Conservation (phyloP, 1,140 invertebrate genomes). For the Euborellia annulipes region DNA sequence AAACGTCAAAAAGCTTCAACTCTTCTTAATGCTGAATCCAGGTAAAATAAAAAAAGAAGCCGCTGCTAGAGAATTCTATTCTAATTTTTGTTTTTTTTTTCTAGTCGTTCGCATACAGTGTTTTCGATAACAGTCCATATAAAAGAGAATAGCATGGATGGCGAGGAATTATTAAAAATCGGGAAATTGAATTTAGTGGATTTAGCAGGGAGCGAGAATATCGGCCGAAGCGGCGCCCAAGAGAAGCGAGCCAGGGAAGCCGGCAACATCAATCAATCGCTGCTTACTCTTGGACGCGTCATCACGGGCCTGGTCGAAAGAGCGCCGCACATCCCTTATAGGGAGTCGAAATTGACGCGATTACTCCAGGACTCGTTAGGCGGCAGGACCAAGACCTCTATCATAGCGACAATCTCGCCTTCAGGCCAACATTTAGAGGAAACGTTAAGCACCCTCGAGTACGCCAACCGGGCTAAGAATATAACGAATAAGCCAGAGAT, state of each 20-base stretch:
- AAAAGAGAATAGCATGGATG: conserved; percentile 41
- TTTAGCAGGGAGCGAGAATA: conserved; percentile 53
- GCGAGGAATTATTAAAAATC: conserved; percentile 44
- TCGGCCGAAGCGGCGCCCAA: conserved; percentile 47
- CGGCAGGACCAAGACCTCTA: conserved; percentile 50
- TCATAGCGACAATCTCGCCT: conserved; percentile 53
- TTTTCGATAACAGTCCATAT: conserved; percentile 50
- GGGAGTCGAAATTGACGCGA: conserved; percentile 51
- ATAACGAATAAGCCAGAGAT: conserved; percentile 50
- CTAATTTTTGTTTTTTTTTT: conserved; percentile 4
- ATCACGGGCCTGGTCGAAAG: conserved; percentile 48
- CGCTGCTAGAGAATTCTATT: background rate
- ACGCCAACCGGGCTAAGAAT: conserved; percentile 51
- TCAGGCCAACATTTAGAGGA: conserved; percentile 41
- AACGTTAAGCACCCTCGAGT: conserved; percentile 50
- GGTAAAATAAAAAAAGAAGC: conserved; percentile 31
- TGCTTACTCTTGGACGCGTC: conserved; percentile 49
- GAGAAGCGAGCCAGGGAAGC: conserved; percentile 49
- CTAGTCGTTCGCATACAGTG: conserved; percentile 45
- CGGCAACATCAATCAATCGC: conserved; percentile 48
- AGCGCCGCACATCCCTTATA: conserved; percentile 47
- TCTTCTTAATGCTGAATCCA: conserved; percentile 85
- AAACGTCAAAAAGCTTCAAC: conserved; percentile 83
- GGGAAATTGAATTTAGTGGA: conserved; percentile 52
- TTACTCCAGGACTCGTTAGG: conserved; percentile 52